phyloP scores from a whole-genome alignment of 2,113 vertebrate genomes.

The Pituophis catenifer region DNA sequence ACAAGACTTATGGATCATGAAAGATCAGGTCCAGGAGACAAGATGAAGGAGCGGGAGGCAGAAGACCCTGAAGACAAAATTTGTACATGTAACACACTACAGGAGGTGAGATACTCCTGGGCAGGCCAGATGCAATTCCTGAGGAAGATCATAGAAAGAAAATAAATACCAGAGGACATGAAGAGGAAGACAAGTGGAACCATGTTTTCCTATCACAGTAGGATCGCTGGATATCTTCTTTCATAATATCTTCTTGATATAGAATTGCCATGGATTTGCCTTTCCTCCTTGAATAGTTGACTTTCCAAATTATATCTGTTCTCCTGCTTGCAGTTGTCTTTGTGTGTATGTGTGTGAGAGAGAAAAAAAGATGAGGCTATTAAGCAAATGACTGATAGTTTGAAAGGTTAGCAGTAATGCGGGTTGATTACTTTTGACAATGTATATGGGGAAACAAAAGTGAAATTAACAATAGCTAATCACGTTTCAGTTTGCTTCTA shows the following conservation, averaged over 20 bases:
- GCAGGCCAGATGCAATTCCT: not conserved
- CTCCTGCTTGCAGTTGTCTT: constrained; percentile 23
- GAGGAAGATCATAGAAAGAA: not conserved
- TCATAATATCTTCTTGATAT: constrained; percentile 22
- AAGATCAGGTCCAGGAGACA: not conserved
- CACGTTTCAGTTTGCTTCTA: not conserved
- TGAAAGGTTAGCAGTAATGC: constrained; percentile 34
- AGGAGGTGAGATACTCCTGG: not conserved
- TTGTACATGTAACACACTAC: not conserved
- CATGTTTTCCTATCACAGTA: constrained; percentile 32
- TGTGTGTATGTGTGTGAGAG: constrained; percentile 25
- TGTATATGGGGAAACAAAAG: not conserved
- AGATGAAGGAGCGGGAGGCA: not conserved
- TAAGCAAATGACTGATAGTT: constrained; percentile 38
- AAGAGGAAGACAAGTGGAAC: constrained; percentile 28
- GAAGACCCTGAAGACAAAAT: not conserved
- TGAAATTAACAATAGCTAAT: constrained; percentile 15
- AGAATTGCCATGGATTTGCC: constrained; percentile 47
- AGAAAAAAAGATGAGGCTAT: constrained; percentile 36
- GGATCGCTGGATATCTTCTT: constrained; percentile 24
- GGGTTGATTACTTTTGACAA: not conserved
- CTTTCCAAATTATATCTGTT: not conserved
- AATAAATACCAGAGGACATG: not conserved
- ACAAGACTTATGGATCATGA: not conserved
- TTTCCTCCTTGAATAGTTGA: not conserved